Base-by-base conservation (phyloP, 2,797 vertebrate genomes). In the Rhabdophis nuchalis region DNA sequence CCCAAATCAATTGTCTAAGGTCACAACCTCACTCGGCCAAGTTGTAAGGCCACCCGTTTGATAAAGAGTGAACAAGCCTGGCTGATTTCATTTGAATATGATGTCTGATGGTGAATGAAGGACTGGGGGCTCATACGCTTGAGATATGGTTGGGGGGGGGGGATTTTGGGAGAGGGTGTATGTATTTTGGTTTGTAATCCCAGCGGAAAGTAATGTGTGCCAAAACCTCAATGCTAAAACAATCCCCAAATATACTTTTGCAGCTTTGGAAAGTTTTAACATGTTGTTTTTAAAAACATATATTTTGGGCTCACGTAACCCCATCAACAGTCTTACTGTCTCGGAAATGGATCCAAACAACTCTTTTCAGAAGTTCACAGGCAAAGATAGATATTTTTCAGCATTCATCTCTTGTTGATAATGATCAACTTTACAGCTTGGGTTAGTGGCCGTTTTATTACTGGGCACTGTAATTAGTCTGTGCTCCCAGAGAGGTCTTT, bases 221-320 rank as follows among this genome's bases (percentile, higher is more conserved):
- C 88, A 90, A 90, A 89, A 32, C 0, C 0, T 5, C 56, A 91
- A 56, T 56, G 64, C 57, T 77, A 0, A 29, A 90, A 29, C 87
- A 86, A 89, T 85, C 29, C 0, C 7, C 61, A 0, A 9, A 92
- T 82, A 91, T 41, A 90, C 68, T 88, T 82, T 93, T 18, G 1
- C 87, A 95, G 64, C 93, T 93, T 87, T 4, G 90, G 41, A 72
- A 87, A 0, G 64, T 92, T 92, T 90, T 94, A 93, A 82, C 46
- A 20, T 93, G 72, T 56, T 72, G 89, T 77, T 93, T 82, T 57
- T 16, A 89, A 91, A 87, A 6, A n/a, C 29, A 91, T 91, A 91
- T 87, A 23, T 86, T 87, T 23, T 89, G 87, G 46, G 46, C 27
- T 29, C 46, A 50, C 46, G 5, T 50, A 68, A 41, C 23, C 4